phyloP scores from a whole-genome alignment of 2,888 invertebrate species.

The Sinopyrophorus schimmeli region DNA sequence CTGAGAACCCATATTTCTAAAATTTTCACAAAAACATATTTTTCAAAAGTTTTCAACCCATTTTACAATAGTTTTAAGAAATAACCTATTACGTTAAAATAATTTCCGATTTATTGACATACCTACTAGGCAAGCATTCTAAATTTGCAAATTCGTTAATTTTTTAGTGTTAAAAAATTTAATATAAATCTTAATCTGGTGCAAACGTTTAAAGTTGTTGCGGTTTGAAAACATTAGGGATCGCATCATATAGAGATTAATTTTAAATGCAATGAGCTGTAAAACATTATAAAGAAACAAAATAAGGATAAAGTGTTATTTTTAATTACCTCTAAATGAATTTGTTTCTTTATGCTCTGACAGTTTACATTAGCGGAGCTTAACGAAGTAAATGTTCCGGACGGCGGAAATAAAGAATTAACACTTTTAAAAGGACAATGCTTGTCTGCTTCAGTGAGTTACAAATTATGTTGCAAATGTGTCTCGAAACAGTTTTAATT shows the following conservation, averaged over 20 bases:
- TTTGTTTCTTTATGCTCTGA: constrained; percentile 27
- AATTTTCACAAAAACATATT: no score
- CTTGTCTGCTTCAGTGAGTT: constrained; percentile 31
- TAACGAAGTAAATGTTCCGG: constrained; percentile 29
- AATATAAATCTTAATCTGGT: no score
- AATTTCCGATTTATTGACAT: no score
- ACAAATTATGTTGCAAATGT: constrained; percentile 34
- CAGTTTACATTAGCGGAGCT: constrained; percentile 28
- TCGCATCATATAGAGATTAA: constrained; percentile 19
- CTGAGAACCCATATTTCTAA: no score
- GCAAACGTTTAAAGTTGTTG: no score
- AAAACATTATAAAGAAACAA: constrained; percentile 12
- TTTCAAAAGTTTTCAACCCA: no score
- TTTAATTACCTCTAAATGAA: constrained; percentile 26
- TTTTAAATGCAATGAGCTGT: constrained; percentile 11
- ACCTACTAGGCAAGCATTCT: no score
- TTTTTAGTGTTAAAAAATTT: no score
- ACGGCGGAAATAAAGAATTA: constrained; percentile 32
- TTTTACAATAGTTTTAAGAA: no score
- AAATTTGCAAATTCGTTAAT: no score
- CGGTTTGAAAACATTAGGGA: no score
- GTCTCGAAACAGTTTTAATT: constrained; percentile 31
- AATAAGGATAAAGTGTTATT: constrained; percentile 20
- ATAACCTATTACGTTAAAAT: no score
- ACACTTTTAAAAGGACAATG: constrained; percentile 35